Conservation (phyloP, 2,113 vertebrate species). For the Leptobrachium ailaonicum region DNA sequence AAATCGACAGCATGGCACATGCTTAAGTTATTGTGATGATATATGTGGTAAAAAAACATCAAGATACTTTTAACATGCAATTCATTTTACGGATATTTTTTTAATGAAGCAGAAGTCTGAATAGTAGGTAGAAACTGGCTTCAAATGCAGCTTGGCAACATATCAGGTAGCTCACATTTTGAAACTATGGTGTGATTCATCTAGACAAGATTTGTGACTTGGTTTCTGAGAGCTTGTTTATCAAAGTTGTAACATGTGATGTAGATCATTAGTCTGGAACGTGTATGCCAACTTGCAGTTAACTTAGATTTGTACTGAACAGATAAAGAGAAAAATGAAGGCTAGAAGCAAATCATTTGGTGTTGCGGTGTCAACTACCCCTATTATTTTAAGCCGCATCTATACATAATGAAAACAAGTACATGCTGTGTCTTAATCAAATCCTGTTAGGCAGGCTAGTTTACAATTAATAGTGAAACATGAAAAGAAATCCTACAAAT, state of each 20-base stretch:
- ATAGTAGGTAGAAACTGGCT: constrained; percentile 2
- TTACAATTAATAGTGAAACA: no score
- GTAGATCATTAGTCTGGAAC: constrained; percentile 39
- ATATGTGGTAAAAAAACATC: no score
- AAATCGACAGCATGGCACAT: no score
- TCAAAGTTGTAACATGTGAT: constrained; percentile 39
- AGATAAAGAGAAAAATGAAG: constrained; percentile 13
- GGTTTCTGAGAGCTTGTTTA: constrained; percentile 32
- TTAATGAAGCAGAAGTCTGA: no score
- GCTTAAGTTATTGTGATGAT: no score
- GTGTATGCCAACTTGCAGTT: constrained; percentile 16
- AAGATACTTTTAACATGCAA: no score
- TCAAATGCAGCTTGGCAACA: constrained; percentile 16
- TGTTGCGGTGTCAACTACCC: not conserved
- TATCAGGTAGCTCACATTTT: not conserved
- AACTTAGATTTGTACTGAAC: constrained; percentile 12
- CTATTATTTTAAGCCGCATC: constrained; percentile 10
- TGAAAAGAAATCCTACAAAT: no score
- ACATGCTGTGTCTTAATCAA: no score
- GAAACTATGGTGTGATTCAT: constrained; percentile 22
- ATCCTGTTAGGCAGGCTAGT: no score
- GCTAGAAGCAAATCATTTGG: not conserved
- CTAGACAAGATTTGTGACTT: constrained; percentile 24
- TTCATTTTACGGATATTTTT: no score
- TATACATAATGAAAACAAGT: no score